A percentile compares a stretch with the other conserved stretches of the same genome.
phyloP scores from a whole-genome alignment of 2,888 invertebrate species.

The Limnephilus rhombicus region DNA sequence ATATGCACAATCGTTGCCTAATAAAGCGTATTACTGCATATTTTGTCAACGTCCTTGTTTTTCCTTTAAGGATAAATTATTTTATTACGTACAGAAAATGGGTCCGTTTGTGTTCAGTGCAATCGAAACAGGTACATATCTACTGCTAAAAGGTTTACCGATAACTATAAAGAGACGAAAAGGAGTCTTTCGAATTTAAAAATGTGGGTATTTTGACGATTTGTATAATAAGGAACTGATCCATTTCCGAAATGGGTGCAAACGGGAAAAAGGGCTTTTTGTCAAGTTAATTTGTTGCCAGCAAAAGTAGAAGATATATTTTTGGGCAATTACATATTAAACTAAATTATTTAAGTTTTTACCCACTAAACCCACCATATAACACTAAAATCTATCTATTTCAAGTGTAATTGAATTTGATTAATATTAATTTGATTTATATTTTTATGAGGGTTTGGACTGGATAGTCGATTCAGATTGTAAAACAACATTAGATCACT shows the following conservation, averaged over 20 bases:
- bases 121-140: not conserved
- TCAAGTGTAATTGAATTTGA: too few species aligned
- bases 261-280: not conserved
- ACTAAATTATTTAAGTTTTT: not conserved
- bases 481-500: too few species aligned
- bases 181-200: too few species aligned
- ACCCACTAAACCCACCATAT: too few species aligned
- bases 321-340: not conserved
- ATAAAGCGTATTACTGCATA: not conserved
- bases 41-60: not conserved
- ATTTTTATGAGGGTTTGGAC: too few species aligned
- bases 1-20: conserved; percentile 16
- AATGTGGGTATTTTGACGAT: too few species aligned
- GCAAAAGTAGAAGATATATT: not conserved
- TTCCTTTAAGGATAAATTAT: not conserved
- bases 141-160: not conserved
- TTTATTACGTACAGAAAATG: not conserved
- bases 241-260: not conserved
- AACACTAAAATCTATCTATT: too few species aligned
- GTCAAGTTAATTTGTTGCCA: not conserved
- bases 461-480: too few species aligned
- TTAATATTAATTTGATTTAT: too few species aligned
- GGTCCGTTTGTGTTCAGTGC: not conserved
- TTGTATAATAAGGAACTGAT: too few species aligned
- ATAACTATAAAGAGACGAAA: too few species aligned